phyloP scores from a whole-genome alignment of 1,140 invertebrate species.

The Melipona quadrifasciata region DNA sequence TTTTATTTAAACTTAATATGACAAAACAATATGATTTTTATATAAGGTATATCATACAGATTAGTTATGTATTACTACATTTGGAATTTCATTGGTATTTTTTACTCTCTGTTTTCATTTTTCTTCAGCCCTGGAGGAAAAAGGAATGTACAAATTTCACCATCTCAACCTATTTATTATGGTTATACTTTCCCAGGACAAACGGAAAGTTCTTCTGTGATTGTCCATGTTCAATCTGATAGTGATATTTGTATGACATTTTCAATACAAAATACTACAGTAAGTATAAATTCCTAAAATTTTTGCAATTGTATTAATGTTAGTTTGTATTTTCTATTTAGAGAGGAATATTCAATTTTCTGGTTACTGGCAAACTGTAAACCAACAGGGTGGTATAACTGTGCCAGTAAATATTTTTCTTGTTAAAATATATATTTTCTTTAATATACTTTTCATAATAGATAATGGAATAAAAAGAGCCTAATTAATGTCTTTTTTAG shows the following conservation, averaged over 20 bases:
- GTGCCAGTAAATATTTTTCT: conserved; percentile 79
- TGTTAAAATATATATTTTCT: not conserved
- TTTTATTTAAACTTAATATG: conserved; percentile 78
- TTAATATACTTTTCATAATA: conserved; percentile 13
- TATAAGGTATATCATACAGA: conserved; percentile 73
- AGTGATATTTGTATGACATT: conserved; percentile 84
- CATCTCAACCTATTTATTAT: conserved; percentile 83
- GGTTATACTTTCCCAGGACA: conserved; percentile 82
- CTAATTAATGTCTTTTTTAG: conserved; percentile 64
- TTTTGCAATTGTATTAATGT: not conserved
- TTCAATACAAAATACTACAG: conserved; percentile 85
- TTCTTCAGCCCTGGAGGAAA: conserved; percentile 58
- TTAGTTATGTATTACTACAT: not conserved
- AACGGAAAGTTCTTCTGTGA: conserved; percentile 79
- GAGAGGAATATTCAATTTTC: conserved; percentile 84
- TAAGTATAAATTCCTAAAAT: conserved; percentile 67
- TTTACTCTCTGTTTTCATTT: not conserved
- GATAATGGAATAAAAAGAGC: not conserved
- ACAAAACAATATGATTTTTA: conserved; percentile 77
- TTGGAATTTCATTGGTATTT: not conserved
- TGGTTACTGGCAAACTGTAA: conserved; percentile 86
- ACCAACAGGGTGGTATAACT: conserved; percentile 84
- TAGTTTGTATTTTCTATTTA: conserved; percentile 68
- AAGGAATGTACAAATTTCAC: conserved; percentile 69
- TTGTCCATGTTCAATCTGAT: conserved; percentile 82